Conservation (phyloP, 2,888 invertebrate species). For the Luperina nickerlii region DNA sequence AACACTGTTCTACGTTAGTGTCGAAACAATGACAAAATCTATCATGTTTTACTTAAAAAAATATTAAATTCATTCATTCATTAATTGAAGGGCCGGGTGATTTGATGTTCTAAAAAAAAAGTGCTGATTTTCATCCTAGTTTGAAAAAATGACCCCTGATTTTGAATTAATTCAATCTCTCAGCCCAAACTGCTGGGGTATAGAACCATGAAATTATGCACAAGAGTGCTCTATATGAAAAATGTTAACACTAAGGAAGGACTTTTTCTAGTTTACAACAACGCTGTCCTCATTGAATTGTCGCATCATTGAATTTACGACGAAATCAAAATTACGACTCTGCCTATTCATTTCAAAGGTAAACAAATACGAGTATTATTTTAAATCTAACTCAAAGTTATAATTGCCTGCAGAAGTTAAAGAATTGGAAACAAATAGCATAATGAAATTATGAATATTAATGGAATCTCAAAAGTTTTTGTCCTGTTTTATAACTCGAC, state of each 20-base stretch:
- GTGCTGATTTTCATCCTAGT: background rate
- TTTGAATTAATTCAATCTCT: background rate
- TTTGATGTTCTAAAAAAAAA: background rate
- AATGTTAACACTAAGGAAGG: background rate
- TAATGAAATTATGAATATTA: conserved; percentile 59
- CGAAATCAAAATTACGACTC: too few relatives aligned
- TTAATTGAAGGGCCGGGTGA: background rate
- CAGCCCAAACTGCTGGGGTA: too few relatives aligned
- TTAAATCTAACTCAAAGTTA: conserved; percentile 22
- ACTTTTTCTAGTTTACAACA: background rate
- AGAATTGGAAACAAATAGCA: conserved; percentile 50
- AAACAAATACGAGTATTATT: conserved; percentile 17
- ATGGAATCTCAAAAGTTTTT: conserved; percentile 56
- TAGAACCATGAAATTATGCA: background rate
- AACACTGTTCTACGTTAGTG: background rate
- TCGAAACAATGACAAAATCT: background rate
- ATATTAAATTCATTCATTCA: background rate
- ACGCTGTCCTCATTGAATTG: too few relatives aligned
- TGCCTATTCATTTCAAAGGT: background rate
- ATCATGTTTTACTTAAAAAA: background rate
- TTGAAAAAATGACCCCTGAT: background rate
- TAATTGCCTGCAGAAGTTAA: conserved; percentile 26
- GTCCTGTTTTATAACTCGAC: conserved; percentile 51
- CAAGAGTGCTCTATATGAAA: too few relatives aligned
- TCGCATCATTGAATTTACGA: too few relatives aligned